A percentile compares a stretch with the other conserved stretches of the same genome.
Evolutionary conservation across 2,797 vertebrate species (phyloP).

Genomic region (Chanos chanos): DNA sequence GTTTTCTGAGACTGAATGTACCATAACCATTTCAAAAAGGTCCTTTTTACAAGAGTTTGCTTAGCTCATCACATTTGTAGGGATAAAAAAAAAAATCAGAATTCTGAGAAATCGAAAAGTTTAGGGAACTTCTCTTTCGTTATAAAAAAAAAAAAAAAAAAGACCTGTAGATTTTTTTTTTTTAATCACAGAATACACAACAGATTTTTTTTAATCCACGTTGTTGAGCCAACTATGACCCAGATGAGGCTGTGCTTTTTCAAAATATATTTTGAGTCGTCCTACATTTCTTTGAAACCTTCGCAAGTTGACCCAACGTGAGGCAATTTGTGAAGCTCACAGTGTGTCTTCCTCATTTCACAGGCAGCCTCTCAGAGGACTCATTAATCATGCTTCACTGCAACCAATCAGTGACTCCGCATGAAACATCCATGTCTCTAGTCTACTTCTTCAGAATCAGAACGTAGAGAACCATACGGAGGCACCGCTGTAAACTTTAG

Average conservation of each 20-base stretch:
- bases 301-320: not conserved
- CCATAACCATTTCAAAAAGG: no score
- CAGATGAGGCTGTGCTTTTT: constrained; percentile 2
- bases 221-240: not conserved
- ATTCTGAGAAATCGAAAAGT: no score
- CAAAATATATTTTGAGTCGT: constrained; percentile 3
- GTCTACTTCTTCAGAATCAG: no score
- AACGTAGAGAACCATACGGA: no score
- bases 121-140: no score
- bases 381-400: not conserved
- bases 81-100: no score
- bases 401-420: no score
- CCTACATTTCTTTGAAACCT: not conserved
- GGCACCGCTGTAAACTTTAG: no score
- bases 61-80: no score
- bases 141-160: not conserved
- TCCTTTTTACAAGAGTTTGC: no score
- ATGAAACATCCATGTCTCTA: not conserved
- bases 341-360: not conserved
- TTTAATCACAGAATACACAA: not conserved
- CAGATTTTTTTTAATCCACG: no score
- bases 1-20: no score
- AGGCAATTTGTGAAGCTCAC: not conserved
- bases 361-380: not conserved
- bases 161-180: not conserved